Evolutionary conservation across 2,113 vertebrate genomes (phyloP).

Genomic region (Strix uralensis): DNA sequence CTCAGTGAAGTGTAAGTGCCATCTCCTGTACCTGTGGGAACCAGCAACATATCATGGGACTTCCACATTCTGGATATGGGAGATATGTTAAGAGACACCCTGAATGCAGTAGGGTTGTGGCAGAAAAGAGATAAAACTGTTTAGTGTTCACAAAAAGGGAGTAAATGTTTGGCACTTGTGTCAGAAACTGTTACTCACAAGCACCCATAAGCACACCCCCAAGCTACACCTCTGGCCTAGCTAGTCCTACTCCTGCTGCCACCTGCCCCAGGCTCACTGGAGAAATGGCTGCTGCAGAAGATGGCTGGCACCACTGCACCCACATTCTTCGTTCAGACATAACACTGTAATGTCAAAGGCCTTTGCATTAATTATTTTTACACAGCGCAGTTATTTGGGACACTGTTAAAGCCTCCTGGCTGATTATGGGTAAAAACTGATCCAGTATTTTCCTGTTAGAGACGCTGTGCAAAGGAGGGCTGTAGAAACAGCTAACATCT

Average conservation of each 20-base stretch:
- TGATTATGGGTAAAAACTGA: neutral
- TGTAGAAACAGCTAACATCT: neutral
- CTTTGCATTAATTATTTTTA: neutral
- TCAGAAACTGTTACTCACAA: neutral
- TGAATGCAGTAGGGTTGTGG: neutral
- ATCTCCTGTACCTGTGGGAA: neutral
- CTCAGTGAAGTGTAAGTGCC: neutral
- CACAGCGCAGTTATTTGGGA: neutral
- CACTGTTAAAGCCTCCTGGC: neutral
- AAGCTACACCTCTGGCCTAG: neutral
- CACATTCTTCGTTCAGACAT: neutral
- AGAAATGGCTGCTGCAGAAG: neutral
- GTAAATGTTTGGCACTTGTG: fast-evolving
- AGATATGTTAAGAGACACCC: neutral
- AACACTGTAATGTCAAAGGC: neutral
- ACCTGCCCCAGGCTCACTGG: neutral
- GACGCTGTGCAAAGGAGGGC: neutral
- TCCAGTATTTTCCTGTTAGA: neutral
- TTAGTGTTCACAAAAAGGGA: neutral
- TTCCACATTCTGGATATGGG: neutral
- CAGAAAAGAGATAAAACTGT: neutral
- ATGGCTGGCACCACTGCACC: neutral
- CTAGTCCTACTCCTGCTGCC: neutral
- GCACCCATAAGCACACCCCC: no score
- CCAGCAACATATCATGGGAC: neutral